phyloP scores from a whole-genome alignment of 2,113 vertebrate genomes.

The Guaruba guarouba region DNA sequence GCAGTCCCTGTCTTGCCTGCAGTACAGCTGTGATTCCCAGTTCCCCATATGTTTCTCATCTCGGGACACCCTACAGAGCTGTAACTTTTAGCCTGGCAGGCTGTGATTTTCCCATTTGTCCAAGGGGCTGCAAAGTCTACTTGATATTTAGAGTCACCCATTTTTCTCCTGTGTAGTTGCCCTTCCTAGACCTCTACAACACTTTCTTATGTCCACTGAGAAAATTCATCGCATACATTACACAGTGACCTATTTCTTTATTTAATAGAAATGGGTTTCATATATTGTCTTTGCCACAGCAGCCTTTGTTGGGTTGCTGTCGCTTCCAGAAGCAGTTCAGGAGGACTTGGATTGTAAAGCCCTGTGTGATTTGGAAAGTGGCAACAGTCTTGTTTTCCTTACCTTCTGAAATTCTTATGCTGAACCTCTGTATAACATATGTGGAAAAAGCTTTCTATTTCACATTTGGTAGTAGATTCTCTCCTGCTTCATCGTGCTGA shows the following conservation, averaged over 20 bases:
- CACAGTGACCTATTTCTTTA: not conserved
- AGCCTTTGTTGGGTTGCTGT: not conserved
- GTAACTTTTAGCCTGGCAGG: not conserved
- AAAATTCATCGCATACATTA: not conserved
- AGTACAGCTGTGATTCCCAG: not conserved
- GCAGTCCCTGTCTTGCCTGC: not conserved
- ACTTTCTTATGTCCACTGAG: not conserved
- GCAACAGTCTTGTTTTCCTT: not conserved
- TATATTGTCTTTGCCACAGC: not conserved
- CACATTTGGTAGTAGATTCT: not conserved
- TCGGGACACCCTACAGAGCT: rapidly evolving
- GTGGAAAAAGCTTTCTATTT: not conserved
- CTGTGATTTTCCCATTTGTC: not conserved
- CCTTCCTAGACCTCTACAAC: not conserved
- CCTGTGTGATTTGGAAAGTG: not conserved
- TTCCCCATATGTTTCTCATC: not conserved
- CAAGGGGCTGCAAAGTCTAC: not conserved
- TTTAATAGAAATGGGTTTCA: not conserved
- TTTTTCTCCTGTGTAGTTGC: not conserved
- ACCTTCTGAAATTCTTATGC: not conserved
- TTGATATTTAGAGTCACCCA: not conserved
- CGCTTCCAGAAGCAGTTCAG: not conserved
- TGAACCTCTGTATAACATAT: not conserved
- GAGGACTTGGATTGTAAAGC: not conserved
- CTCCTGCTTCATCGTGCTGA: not conserved